Percentiles rank a stretch among this genome's conserved stretches.
phyloP scores from a whole-genome alignment of 2,797 vertebrate species.

The Acropternis orthonyx region DNA sequence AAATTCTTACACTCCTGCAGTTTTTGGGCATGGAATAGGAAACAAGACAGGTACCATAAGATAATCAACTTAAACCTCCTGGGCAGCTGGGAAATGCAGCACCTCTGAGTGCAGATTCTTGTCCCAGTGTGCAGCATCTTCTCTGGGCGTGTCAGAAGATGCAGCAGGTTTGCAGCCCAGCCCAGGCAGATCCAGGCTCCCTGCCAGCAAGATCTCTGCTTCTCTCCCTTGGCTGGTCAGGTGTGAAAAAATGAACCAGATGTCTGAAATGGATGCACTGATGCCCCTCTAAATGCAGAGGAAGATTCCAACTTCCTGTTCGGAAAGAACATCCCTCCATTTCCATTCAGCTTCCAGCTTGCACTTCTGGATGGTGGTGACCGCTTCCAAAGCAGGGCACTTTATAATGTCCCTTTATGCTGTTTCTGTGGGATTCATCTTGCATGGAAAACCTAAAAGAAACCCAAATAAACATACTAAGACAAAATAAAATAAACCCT shows the following conservation, averaged over 20 bases:
- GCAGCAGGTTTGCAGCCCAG: not conserved
- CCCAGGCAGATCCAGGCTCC: not conserved
- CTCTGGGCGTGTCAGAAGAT: not conserved
- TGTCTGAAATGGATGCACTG: not conserved
- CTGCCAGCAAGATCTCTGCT: not conserved
- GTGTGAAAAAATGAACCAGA: not conserved
- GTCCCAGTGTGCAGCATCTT: not conserved
- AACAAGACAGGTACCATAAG: not conserved
- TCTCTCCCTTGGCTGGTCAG: not conserved
- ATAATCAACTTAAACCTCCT: not conserved
- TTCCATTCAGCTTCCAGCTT: not conserved
- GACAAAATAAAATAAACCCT: not conserved
- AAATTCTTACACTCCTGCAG: not conserved
- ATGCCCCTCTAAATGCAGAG: not conserved
- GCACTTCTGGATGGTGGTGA: not conserved
- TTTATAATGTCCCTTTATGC: not conserved
- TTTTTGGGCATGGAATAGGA: not conserved
- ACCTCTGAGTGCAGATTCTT: not conserved
- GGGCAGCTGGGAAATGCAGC: not conserved
- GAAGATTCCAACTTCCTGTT: not conserved
- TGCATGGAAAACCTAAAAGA: not conserved
- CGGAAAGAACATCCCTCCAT: not conserved
- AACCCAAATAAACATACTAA: not conserved
- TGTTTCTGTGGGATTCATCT: not conserved
- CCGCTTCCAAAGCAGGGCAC: not conserved